phyloP scores from a whole-genome alignment of 2,797 vertebrate species.

The Acanthurus lineatus region DNA sequence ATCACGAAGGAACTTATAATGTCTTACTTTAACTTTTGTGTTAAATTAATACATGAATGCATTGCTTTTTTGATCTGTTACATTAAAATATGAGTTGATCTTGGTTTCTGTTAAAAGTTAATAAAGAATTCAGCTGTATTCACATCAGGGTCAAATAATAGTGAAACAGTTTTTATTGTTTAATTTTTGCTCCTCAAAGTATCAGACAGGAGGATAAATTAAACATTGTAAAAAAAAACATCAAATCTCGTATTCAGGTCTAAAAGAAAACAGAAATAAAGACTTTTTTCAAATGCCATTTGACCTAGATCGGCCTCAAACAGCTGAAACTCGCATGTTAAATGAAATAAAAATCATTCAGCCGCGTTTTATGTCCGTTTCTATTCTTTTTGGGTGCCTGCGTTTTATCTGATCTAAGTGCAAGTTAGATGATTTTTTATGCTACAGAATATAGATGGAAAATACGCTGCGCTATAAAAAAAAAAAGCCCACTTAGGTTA shows the following conservation, averaged over 20 bases:
- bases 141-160: background rate
- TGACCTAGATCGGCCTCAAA: constrained; percentile 36
- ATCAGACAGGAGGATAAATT: background rate
- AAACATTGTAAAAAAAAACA: background rate
- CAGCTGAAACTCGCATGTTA: constrained; percentile 48
- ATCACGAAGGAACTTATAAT: background rate
- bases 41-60: constrained; percentile 2
- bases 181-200: constrained; percentile 10
- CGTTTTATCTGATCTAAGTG: constrained; percentile 62
- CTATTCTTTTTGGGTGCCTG: constrained; percentile 20
- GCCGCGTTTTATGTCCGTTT: constrained; percentile 42
- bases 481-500: constrained; percentile 29
- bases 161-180: background rate
- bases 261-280: constrained; percentile 29
- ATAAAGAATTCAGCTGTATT: constrained; percentile 10
- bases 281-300: constrained; percentile 25
- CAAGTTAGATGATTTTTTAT: constrained; percentile 34
- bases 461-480: constrained; percentile 56
- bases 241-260: constrained; percentile 16
- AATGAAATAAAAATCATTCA: constrained; percentile 50
- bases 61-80: background rate
- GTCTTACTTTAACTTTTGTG: background rate
- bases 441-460: constrained; percentile 43
- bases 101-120: constrained; percentile 4
- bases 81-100: constrained; percentile 6